Base-by-base conservation (phyloP, 2,113 vertebrate species). In the Notarius lentiginosus region DNA sequence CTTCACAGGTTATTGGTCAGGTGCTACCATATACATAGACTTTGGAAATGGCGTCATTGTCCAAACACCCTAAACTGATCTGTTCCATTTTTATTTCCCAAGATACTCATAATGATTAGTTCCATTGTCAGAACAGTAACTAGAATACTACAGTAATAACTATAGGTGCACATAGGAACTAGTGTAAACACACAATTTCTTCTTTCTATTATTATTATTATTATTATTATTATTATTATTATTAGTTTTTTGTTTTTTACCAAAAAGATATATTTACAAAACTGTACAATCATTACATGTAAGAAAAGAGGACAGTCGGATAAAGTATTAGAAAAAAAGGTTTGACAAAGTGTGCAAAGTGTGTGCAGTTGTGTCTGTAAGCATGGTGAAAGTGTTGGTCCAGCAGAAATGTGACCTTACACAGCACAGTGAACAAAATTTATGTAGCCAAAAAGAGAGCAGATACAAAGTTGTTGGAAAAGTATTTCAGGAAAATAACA, bases 251-350 rank as follows among this genome's bases (percentile, higher is more conserved):
- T 72, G 82, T 89, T 90, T 89, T 92, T 58, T 30, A 89, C 93
- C 93, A 93, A 95, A 95, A 92, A 89, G 72, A 72, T 87, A 72
- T 82, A 72, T 87, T 70, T 51, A 82, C 80, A 82, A 82, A 82
- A 82, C 80, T 65, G 80, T 82, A 65, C 80, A 82, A 11, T 51
- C 20, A 7, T 81, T 47, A 61, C 47, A 81, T 49, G 80, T 82
- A 82, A 82, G 80, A 82, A 82, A 51, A 22, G 3, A 61, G 34
- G 58, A 82, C 18, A 63, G 60, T 65, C 14, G 22, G 7, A 63
- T 47, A 14, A 82, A 66, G 51, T 27, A 51, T n/a, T 51, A 51
- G 60, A 66, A 14, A 66, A 61, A 82, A 82, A 51, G 60, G 77
- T 58, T 80, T 58, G 53, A 79, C 24, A 56, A 53, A 56, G 47